Evolutionary conservation across 2,797 vertebrate species (phyloP).

Genomic region (Huso huso): DNA sequence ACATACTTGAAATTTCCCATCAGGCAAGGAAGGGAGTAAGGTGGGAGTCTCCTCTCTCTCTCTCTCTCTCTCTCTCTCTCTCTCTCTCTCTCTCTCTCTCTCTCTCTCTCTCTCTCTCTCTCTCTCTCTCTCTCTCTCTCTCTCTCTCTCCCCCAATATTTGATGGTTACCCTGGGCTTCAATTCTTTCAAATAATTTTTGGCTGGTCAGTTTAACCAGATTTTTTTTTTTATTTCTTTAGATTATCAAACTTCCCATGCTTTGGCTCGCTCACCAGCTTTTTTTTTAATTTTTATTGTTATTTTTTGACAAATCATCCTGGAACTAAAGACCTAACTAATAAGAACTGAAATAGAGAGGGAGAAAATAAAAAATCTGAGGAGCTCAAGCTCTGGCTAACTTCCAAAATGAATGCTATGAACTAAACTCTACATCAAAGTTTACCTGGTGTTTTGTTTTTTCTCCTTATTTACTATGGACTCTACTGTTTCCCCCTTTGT

Average conservation of each 20-base stretch:
- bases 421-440: slow-evolving; percentile 43
- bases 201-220: slow-evolving; percentile 37
- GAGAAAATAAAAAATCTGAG: slow-evolving; percentile 23
- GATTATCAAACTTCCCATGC: neutral
- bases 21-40: slow-evolving; percentile 2
- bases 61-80: neutral
- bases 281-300: neutral
- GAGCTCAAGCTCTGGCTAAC: slow-evolving; percentile 63
- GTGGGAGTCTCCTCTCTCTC: neutral
- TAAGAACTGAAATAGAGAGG: neutral
- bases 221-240: slow-evolving; percentile 3
- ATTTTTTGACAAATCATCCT: too few relatives aligned
- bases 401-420: slow-evolving; percentile 48
- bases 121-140: slow-evolving; percentile 18
- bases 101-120: slow-evolving; percentile 18
- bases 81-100: slow-evolving; percentile 20
- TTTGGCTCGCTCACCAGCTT: neutral
- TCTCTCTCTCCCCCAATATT: slow-evolving; percentile 19
- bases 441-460: slow-evolving; percentile 48
- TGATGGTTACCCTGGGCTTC: slow-evolving; percentile 21
- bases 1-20: slow-evolving; percentile 52
- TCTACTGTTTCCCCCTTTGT: slow-evolving; percentile 42
- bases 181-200: slow-evolving; percentile 35
- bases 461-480: slow-evolving; percentile 60
- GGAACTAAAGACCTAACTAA: too few relatives aligned